Base-by-base conservation (phyloP, 2,888 invertebrate species). In the Psylliodes chrysocephalus region DNA sequence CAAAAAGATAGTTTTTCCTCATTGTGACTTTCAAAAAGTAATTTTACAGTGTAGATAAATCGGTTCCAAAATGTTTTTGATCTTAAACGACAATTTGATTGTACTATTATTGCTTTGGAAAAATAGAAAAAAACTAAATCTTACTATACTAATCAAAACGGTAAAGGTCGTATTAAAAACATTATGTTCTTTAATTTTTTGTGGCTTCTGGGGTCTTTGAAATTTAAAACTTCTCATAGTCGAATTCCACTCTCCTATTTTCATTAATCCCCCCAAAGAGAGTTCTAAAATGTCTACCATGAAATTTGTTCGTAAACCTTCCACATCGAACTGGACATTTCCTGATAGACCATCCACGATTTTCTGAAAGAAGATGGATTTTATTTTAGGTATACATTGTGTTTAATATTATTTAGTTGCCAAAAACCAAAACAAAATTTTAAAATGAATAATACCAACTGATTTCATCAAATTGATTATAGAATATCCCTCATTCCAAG, bases 401-500 rank as follows among this genome's bases (percentile, higher is more conserved):
- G n/a, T n/a, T n/a, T n/a, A n/a, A n/a, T n/a, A n/a, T n/a, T n/a
- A n/a, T n/a, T n/a, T n/a, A n/a, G n/a, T n/a, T n/a, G n/a, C n/a
- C n/a, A n/a, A n/a, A n/a, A n/a, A n/a, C n/a, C n/a, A 14, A 22
- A 18, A 1, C 8, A 52, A 33, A 22, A 22, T 22, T n/a, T 35
- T 5, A 55, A 42, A 44, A 7, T 22, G 18, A 12, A 28, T 52
- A 60, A 49, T 47, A 47, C 86, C 84, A 79, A 94, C 94, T 74
- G 90, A 87, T 84, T 90, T 90, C 85, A 95, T 89, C 75, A 89
- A 91, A 84, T 96, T 96, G 68, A 91, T 88, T 61, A 96, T 84
- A 69, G 90, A 92, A 68, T 89, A 91, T 17, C 96, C 96, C 73
- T 91, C 90, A 67, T 86, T 87, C 94, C 95, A 96, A 55, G 88